phyloP scores from a whole-genome alignment of 2,888 invertebrate species.

The Emmelina monodactyla region DNA sequence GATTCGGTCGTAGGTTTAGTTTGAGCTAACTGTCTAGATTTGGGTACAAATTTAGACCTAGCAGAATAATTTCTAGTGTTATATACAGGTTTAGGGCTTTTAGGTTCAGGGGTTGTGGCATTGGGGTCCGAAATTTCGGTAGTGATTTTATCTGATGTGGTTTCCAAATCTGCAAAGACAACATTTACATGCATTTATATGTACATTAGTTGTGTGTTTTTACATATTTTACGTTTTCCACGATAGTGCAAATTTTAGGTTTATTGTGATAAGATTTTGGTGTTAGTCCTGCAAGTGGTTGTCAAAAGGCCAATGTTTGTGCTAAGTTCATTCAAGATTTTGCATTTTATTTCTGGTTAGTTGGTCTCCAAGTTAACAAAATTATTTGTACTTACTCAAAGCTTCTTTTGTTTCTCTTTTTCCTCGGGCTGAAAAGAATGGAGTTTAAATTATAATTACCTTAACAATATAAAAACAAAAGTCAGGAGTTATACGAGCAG shows the following conservation, averaged over 20 bases:
- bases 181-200: slow-evolving; percentile 45
- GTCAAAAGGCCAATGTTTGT: slow-evolving; percentile 20
- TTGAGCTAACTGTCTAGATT: slow-evolving; percentile 29
- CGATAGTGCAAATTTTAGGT: no score
- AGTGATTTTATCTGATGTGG: slow-evolving; percentile 46
- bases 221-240: neutral
- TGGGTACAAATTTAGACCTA: slow-evolving; percentile 26
- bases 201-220: slow-evolving; percentile 12
- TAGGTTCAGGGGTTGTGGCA: slow-evolving; percentile 34
- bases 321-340: slow-evolving; percentile 5
- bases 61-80: neutral
- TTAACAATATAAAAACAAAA: no score
- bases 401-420: slow-evolving; percentile 19
- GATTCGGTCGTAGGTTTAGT: slow-evolving; percentile 28
- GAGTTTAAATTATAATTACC: no score
- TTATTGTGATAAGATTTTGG: no score
- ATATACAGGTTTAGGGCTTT: slow-evolving; percentile 20
- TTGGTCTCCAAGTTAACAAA: neutral
- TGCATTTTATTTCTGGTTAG: slow-evolving; percentile 2
- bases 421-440: slow-evolving; percentile 23
- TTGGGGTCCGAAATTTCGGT: neutral
- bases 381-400: neutral
- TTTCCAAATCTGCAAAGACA: slow-evolving; percentile 57
- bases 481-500: no score
- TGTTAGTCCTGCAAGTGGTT: slow-evolving; percentile 21